Conservation (phyloP, 1,140 invertebrate genomes). For the Drosophila virilis region DNA sequence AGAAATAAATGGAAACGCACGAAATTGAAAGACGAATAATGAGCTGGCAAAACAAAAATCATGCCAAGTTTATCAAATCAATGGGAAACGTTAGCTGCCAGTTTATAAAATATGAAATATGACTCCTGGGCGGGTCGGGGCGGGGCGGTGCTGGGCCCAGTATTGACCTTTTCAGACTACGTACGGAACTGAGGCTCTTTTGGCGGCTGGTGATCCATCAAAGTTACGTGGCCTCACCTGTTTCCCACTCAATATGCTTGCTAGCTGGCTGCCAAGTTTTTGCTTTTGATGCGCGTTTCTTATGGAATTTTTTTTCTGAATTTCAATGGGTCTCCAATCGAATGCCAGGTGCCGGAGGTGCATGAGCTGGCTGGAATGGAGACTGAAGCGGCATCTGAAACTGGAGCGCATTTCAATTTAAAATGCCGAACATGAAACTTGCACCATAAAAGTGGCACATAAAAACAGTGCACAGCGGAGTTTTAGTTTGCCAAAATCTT, state of each 20-base stretch:
- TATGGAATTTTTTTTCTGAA: constrained; percentile 22
- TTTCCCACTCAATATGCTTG: constrained; percentile 70
- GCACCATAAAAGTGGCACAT: constrained; percentile 65
- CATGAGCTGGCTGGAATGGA: constrained; percentile 31
- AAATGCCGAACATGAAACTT: constrained; percentile 51
- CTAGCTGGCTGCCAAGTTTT: constrained; percentile 39
- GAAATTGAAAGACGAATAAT: constrained; percentile 79
- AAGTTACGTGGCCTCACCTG: constrained; percentile 56
- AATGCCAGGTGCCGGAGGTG: constrained; percentile 35
- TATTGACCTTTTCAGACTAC: constrained; percentile 24
- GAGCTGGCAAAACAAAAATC: constrained; percentile 81
- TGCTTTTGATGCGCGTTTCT: constrained; percentile 37
- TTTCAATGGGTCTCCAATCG: constrained; percentile 35
- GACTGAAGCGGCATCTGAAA: background rate
- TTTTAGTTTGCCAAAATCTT: constrained; percentile 62
- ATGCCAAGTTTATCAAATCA: constrained; percentile 72
- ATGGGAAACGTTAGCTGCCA: constrained; percentile 73
- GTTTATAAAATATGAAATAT: constrained; percentile 77
- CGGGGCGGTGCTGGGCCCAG: background rate
- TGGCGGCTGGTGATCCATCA: constrained; percentile 69
- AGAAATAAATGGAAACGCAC: constrained; percentile 45
- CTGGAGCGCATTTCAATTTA: constrained; percentile 31
- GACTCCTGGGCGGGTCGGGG: constrained; percentile 14
- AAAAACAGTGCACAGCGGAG: constrained; percentile 46
- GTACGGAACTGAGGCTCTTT: background rate